Conservation (phyloP, 2,888 invertebrate species). For the Drosophila histrio region DNA sequence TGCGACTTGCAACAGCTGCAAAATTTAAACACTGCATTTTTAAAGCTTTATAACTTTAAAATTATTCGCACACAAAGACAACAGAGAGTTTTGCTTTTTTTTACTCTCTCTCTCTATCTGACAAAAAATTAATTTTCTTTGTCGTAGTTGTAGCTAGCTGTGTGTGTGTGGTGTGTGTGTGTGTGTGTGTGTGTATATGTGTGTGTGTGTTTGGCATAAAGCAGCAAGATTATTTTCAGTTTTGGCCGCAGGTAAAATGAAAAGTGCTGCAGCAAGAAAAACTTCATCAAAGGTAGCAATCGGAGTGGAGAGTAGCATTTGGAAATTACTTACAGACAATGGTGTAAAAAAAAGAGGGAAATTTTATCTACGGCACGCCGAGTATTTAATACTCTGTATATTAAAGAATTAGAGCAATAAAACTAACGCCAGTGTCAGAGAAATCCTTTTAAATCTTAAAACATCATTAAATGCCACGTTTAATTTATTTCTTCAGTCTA, state of each 20-base stretch:
- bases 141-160: conserved; percentile 1
- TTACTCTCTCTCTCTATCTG: background rate
- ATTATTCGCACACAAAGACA: conserved; percentile 1
- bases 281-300: conserved; percentile 27
- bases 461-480: too few relatives aligned
- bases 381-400: background rate
- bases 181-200: background rate
- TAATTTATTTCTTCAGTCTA: too few relatives aligned
- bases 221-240: conserved; percentile 19
- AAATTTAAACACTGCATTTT: conserved; percentile 10
- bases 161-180: background rate
- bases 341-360: background rate
- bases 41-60: conserved; percentile 2
- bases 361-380: background rate
- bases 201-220: conserved; percentile 1
- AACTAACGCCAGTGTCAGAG: too few relatives aligned
- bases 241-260: conserved; percentile 18
- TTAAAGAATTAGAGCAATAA: background rate
- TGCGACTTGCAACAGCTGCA: background rate
- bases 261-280: conserved; percentile 21
- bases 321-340: conserved; percentile 26
- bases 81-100: background rate
- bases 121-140: conserved; percentile 25
- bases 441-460: too few relatives aligned
- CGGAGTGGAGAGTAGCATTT: conserved; percentile 2